Evolutionary conservation across 2,888 invertebrate genomes (phyloP).

Genomic region (Agrochola lota): DNA sequence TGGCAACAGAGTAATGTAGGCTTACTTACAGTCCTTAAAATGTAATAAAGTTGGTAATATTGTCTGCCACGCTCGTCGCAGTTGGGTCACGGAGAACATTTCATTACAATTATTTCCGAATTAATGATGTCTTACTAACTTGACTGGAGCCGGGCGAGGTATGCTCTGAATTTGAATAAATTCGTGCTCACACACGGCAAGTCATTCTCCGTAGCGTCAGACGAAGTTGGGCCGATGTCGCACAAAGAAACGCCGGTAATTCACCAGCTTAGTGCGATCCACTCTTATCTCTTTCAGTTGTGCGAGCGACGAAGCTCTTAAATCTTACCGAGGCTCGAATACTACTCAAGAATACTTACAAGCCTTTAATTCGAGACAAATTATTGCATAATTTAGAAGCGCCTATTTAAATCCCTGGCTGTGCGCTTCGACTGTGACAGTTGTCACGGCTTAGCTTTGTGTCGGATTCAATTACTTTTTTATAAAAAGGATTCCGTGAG

Average conservation of each 20-base stretch:
- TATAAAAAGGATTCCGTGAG: slow-evolving; percentile 37
- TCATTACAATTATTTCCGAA: slow-evolving; percentile 84
- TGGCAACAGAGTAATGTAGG: slow-evolving; percentile 74
- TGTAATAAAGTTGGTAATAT: slow-evolving; percentile 80
- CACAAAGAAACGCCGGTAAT: slow-evolving; percentile 82
- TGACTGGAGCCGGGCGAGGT: slow-evolving; percentile 75
- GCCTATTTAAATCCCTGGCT: slow-evolving; percentile 62
- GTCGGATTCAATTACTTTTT: slow-evolving; percentile 64
- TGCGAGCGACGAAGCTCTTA: slow-evolving; percentile 81
- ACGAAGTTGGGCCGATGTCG: slow-evolving; percentile 73
- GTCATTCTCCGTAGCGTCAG: slow-evolving; percentile 71
- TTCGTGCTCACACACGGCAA: slow-evolving; percentile 76
- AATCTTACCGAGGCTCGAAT: slow-evolving; percentile 82
- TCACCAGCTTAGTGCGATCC: slow-evolving; percentile 82
- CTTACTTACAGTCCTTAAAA: slow-evolving; percentile 73
- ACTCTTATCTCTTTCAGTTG: slow-evolving; percentile 83
- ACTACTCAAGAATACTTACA: slow-evolving; percentile 81
- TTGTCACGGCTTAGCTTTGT: slow-evolving; percentile 63
- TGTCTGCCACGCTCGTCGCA: slow-evolving; percentile 74
- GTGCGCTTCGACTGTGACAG: slow-evolving; percentile 59
- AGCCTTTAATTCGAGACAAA: slow-evolving; percentile 83
- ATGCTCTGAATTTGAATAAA: slow-evolving; percentile 84
- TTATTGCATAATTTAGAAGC: slow-evolving; percentile 81
- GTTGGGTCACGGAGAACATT: slow-evolving; percentile 81
- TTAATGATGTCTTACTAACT: slow-evolving; percentile 85